Conservation (phyloP, 1,140 invertebrate genomes). For the Galleria mellonella region DNA sequence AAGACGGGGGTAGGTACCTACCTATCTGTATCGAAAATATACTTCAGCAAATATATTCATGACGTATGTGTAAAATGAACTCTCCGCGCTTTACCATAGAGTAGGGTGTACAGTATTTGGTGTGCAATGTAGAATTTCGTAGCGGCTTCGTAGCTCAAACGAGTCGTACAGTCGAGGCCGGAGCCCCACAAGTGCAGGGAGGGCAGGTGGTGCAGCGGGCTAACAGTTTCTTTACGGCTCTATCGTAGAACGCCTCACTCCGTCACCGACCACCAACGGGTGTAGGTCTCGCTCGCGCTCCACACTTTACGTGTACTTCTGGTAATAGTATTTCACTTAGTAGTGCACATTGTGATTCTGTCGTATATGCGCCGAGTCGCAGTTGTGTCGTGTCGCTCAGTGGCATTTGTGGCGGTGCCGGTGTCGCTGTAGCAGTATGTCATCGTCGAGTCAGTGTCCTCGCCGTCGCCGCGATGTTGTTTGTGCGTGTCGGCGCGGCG, state of each 20-base stretch:
- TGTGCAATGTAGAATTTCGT: conserved; percentile 12
- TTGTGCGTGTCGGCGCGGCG: conserved; percentile 35
- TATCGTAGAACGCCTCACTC: conserved; percentile 26
- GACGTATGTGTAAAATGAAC: too few relatives aligned
- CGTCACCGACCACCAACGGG: conserved; percentile 20
- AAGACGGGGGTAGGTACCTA: too few relatives aligned
- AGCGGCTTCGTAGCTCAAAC: conserved; percentile 33
- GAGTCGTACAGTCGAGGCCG: conserved; percentile 3
- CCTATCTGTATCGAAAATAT: too few relatives aligned
- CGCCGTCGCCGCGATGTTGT: conserved; percentile 25
- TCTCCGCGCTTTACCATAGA: neutral
- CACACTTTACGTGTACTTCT: too few relatives aligned
- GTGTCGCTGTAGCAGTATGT: conserved; percentile 12
- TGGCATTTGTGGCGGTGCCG: conserved; percentile 11
- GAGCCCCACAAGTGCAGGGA: conserved; percentile 60
- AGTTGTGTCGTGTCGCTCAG: neutral
- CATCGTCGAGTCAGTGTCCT: conserved; percentile 21
- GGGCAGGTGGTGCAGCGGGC: conserved; percentile 17
- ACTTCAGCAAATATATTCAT: too few relatives aligned
- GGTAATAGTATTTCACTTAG: too few relatives aligned
- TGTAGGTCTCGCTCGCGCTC: neutral
- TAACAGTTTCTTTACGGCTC: neutral
- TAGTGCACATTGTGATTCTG: too few relatives aligned
- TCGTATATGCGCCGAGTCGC: too few relatives aligned
- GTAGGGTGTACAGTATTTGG: neutral